phyloP scores from a whole-genome alignment of 2,888 invertebrate species.

The Celastrina argiolus region DNA sequence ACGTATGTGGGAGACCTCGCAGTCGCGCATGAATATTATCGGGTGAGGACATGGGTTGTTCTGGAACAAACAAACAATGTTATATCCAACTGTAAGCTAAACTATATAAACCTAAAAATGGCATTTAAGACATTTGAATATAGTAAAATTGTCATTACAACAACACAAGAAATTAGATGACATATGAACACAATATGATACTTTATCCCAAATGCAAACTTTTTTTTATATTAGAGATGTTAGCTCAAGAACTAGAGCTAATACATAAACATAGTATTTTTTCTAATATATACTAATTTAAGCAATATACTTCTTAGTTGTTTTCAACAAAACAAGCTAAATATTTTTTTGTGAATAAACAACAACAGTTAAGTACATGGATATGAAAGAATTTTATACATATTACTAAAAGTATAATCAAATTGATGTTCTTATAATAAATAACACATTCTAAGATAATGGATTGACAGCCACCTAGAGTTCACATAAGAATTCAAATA shows the following conservation, averaged over 20 bases:
- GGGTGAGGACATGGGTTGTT: constrained; percentile 91
- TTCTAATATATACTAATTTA: too few species aligned
- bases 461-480: not conserved
- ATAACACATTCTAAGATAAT: not conserved
- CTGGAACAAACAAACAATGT: constrained; percentile 66
- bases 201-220: too few species aligned
- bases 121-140: too few species aligned
- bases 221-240: too few species aligned
- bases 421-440: not conserved
- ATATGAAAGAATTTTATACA: not conserved
- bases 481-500: too few species aligned
- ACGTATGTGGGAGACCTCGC: constrained; percentile 86
- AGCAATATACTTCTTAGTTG: too few species aligned
- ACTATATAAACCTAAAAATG: not conserved
- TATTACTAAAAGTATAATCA: not conserved
- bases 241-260: too few species aligned
- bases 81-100: not conserved
- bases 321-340: too few species aligned
- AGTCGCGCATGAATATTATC: constrained; percentile 90
- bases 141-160: too few species aligned
- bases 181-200: too few species aligned
- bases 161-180: too few species aligned
- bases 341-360: not conserved
- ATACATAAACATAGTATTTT: too few species aligned
- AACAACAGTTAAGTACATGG: not conserved